Conservation (phyloP, 2,797 vertebrate species). For the Oophaga sylvatica region DNA sequence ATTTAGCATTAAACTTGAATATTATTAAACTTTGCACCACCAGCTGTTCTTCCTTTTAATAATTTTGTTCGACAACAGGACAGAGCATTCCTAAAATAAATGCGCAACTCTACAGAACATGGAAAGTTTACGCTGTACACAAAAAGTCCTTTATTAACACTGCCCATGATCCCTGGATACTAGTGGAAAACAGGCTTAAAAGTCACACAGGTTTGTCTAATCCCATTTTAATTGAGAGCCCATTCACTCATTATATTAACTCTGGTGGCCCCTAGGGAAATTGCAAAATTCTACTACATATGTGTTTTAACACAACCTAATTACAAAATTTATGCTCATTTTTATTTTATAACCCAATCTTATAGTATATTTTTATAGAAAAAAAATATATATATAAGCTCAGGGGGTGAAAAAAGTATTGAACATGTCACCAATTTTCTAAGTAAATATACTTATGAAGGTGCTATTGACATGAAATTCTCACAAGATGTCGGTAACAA, state of each 20-base stretch:
- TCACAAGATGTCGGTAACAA: too few species aligned
- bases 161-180: slow-evolving; percentile 31
- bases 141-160: slow-evolving; percentile 7
- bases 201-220: slow-evolving; percentile 26
- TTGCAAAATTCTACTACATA: background rate
- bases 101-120: slow-evolving; percentile 10
- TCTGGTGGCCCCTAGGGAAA: background rate
- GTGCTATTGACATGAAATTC: too few species aligned
- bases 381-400: too few species aligned
- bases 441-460: too few species aligned
- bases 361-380: too few species aligned
- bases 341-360: too few species aligned
- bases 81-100: slow-evolving; percentile 22
- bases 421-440: too few species aligned
- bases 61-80: background rate
- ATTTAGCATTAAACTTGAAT: background rate
- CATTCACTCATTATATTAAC: slow-evolving; percentile 1
- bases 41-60: slow-evolving; percentile 4
- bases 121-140: slow-evolving; percentile 28
- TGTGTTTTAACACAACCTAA: too few species aligned
- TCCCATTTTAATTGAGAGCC: slow-evolving; percentile 54
- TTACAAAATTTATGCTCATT: too few species aligned
- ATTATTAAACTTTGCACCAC: slow-evolving; percentile 8
- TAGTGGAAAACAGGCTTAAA: slow-evolving; percentile 28
- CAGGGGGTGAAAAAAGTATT: too few species aligned